A percentile compares a stretch with the other conserved stretches of the same genome.
Conservation (phyloP, 2,888 invertebrate genomes). For the Drosophila trichaetosa region DNA sequence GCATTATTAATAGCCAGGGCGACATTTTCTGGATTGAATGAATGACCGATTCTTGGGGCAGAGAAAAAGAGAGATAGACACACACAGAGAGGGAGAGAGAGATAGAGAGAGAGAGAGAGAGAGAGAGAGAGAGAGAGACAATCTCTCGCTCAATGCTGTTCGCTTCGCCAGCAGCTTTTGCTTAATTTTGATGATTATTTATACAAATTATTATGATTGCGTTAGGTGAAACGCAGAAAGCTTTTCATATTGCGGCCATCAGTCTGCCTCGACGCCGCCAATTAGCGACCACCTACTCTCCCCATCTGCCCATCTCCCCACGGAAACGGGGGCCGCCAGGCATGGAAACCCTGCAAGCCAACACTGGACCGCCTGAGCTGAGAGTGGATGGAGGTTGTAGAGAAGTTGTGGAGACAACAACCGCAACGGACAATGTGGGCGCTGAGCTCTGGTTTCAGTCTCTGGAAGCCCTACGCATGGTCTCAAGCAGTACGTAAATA, state of each 20-base stretch:
- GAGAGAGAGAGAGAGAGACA: neutral
- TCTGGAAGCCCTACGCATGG: slow-evolving; percentile 41
- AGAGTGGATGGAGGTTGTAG: neutral
- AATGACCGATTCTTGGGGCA: slow-evolving; percentile 43
- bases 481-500: slow-evolving; percentile 5
- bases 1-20: slow-evolving; percentile 50
- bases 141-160: slow-evolving; percentile 3
- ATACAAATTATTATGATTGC: slow-evolving; percentile 54
- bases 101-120: neutral
- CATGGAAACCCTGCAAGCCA: slow-evolving; percentile 57
- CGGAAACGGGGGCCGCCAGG: slow-evolving; percentile 25
- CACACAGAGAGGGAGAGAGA: neutral
- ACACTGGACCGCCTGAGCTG: slow-evolving; percentile 14
- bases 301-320: neutral
- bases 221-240: slow-evolving; percentile 34
- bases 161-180: slow-evolving; percentile 29
- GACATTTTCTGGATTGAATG: slow-evolving; percentile 59
- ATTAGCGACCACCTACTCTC: slow-evolving; percentile 46
- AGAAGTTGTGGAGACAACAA: slow-evolving; percentile 12
- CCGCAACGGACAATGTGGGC: slow-evolving; percentile 43
- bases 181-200: slow-evolving; percentile 72
- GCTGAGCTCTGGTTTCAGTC: slow-evolving; percentile 35
- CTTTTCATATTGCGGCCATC: slow-evolving; percentile 36
- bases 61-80: neutral
- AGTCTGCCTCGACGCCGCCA: slow-evolving; percentile 42